Evolutionary conservation across 2,797 vertebrate genomes (phyloP).

Genomic region (Acrossocheilus fasciatus): DNA sequence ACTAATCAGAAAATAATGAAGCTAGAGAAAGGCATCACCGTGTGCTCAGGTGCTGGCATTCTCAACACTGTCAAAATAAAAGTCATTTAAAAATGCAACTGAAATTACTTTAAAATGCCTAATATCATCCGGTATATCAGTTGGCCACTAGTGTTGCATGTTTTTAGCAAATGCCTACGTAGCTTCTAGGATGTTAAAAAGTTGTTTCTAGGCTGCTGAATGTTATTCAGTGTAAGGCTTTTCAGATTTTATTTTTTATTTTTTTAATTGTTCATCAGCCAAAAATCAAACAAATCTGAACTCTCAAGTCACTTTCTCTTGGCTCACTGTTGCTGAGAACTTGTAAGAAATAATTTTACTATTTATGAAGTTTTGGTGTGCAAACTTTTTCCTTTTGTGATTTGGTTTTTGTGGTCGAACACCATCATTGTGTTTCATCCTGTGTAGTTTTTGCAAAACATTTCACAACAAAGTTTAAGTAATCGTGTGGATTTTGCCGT

Average conservation of each 20-base stretch:
- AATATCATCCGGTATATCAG: not conserved
- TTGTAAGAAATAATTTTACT: not conserved
- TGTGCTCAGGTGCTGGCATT: no score
- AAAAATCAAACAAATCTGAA: not conserved
- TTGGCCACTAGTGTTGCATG: not conserved
- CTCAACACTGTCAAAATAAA: no score
- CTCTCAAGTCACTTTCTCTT: not conserved
- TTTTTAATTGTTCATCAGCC: not conserved
- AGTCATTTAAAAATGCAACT: no score
- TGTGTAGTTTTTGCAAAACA: no score
- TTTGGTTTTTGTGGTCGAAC: no score
- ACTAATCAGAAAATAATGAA: no score
- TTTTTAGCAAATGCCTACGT: not conserved
- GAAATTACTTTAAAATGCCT: not conserved
- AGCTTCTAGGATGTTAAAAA: not conserved
- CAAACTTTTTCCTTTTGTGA: not conserved
- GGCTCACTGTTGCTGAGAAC: not conserved
- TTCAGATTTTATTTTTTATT: not conserved
- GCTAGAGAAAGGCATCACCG: no score
- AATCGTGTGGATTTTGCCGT: no score
- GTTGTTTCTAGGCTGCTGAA: not conserved
- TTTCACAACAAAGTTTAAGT: no score
- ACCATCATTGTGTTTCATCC: no score
- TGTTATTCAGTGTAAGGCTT: not conserved
- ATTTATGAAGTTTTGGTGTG: not conserved